phyloP scores from a whole-genome alignment of 2,797 vertebrate genomes.

The Macropodus opercularis region DNA sequence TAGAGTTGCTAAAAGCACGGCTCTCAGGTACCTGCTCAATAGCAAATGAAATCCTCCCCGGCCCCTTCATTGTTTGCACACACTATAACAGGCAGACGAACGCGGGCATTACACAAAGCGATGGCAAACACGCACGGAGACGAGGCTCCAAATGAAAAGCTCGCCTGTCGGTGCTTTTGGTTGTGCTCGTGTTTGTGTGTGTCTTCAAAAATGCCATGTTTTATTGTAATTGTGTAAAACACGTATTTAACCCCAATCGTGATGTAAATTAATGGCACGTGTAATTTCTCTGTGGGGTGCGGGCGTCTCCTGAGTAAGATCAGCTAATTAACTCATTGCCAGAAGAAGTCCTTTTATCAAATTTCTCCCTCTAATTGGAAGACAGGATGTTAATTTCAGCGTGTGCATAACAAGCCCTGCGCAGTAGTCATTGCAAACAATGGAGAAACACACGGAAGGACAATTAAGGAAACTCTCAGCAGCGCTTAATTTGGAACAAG shows the following conservation, averaged over 20 bases:
- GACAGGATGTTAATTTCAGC: conserved; percentile 60
- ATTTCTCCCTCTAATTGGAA: conserved; percentile 70
- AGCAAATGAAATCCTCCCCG: conserved; percentile 54
- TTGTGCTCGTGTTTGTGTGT: not conserved
- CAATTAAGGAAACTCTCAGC: conserved; percentile 7
- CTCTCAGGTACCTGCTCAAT: conserved; percentile 58
- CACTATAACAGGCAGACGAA: conserved; percentile 40
- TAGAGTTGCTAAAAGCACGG: conserved; percentile 48
- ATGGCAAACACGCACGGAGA: conserved; percentile 40
- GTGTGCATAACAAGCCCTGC: conserved; percentile 30
- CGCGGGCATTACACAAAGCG: conserved; percentile 34
- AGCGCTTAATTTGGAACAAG: conserved; percentile 11
- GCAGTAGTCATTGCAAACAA: conserved; percentile 33
- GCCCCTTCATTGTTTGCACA: conserved; percentile 51
- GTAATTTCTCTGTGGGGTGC: conserved; percentile 71
- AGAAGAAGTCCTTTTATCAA: conserved; percentile 75
- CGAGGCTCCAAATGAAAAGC: conserved; percentile 16
- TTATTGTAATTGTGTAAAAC: conserved; percentile 45
- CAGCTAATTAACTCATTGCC: conserved; percentile 79
- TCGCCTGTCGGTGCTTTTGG: no score
- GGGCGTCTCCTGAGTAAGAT: conserved; percentile 74
- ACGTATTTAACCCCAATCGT: conserved; percentile 70
- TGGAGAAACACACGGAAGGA: conserved; percentile 26
- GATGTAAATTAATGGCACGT: conserved; percentile 71
- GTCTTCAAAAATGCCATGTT: not conserved